Evolutionary conservation across 2,888 invertebrate species (phyloP).

Genomic region (Apodemia hepburni): DNA sequence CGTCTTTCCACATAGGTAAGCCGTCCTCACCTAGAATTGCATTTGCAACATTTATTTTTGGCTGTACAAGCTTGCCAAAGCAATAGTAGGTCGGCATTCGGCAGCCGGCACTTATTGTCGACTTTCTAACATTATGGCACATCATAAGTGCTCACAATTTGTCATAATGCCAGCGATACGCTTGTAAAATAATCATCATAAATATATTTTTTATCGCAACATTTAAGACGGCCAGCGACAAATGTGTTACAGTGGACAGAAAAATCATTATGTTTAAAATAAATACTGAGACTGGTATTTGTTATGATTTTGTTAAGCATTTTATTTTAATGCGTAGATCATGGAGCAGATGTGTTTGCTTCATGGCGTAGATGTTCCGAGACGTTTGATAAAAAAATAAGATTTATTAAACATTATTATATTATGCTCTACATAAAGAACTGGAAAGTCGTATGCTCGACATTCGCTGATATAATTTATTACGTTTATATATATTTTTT

Average conservation of each 20-base stretch:
- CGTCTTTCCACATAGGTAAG: slow-evolving; percentile 32
- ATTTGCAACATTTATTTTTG: slow-evolving; percentile 51
- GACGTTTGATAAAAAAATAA: background rate
- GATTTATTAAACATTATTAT: background rate
- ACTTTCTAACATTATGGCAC: slow-evolving; percentile 22
- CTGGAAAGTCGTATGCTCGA: background rate
- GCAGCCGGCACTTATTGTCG: slow-evolving; percentile 19
- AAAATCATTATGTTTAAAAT: background rate
- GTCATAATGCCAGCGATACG: slow-evolving; percentile 28
- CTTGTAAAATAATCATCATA: slow-evolving; percentile 21
- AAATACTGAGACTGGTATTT: background rate
- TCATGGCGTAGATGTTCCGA: background rate
- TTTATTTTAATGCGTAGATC: background rate
- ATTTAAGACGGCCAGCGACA: slow-evolving; percentile 15
- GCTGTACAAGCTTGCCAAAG: slow-evolving; percentile 32
- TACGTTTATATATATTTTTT: background rate
- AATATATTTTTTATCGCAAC: slow-evolving; percentile 13
- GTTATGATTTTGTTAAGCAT: background rate
- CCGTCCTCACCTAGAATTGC: slow-evolving; percentile 60
- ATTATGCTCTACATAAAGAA: no score
- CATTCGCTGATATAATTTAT: background rate
- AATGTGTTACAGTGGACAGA: slow-evolving; percentile 4
- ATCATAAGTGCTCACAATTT: slow-evolving; percentile 25
- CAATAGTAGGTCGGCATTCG: slow-evolving; percentile 29
- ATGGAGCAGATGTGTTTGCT: no score